phyloP scores from a whole-genome alignment of 2,113 vertebrate species.

The Bos taurus region DNA sequence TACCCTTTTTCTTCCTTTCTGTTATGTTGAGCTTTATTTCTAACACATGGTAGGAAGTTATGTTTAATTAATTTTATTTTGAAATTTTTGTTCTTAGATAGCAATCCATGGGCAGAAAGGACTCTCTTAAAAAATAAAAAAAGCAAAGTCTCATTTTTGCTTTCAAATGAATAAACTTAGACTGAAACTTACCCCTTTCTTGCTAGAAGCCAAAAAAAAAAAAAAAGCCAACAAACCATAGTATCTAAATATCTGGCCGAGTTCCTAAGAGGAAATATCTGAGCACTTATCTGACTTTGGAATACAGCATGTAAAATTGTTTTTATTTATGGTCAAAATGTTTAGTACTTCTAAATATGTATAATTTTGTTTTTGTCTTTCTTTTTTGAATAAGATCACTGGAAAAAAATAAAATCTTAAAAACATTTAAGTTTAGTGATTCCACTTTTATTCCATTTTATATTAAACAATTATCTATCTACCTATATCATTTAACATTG shows the following conservation, averaged over 20 bases:
- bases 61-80: background rate
- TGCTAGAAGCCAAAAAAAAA: background rate
- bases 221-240: background rate
- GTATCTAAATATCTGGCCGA: background rate
- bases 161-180: background rate
- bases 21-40: background rate
- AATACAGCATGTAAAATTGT: background rate
- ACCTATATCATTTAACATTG: background rate
- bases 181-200: background rate
- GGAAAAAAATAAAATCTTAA: background rate
- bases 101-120: background rate
- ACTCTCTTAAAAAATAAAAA: background rate
- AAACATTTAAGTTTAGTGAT: background rate
- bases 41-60: background rate
- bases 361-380: background rate
- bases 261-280: background rate
- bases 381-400: background rate
- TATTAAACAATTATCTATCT: background rate
- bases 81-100: background rate
- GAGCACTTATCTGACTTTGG: background rate
- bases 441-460: background rate
- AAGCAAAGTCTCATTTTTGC: background rate
- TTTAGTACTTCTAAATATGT: background rate
- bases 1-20: background rate
- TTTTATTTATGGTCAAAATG: background rate